Evolutionary conservation across 1,140 invertebrate genomes (phyloP), one percentile per base, ranked within the genome.

Genomic region (Zophobas atratus): DNA sequence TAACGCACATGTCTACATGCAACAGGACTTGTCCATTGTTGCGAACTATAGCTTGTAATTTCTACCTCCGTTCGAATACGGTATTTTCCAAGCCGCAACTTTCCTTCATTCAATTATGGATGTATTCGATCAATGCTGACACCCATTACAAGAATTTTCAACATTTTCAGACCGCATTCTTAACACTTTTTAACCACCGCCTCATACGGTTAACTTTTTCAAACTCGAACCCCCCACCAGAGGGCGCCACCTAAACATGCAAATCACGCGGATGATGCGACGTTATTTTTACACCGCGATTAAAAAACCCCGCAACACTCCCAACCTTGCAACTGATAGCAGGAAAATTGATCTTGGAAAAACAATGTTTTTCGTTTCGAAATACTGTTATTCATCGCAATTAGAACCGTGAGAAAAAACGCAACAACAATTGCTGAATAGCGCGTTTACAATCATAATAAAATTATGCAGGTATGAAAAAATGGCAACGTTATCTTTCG

Each of bases 321-420:
- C 20, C 20, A 20, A 20, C 20, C 20, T 20, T 51, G 49, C 20
- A 51, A 51, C n/a, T 20, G n/a, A 51, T 3, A 67, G 6, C n/a
- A 39, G 38, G 38, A 67, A 67, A 67, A 67, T 43, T 67, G 60
- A 67, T 67, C 60, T 67, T 46, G 60, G 35, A 41, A 20, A 63
- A 63, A 63, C 57, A 63, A 67, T 43, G 39, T 67, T 67, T 43
- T 67, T 67, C 41, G 33, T 67, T 67, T 67, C 43, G 39, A 67
- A 67, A 67, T 67, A 67, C 60, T 67, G 60, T 67, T 67, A 67
- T 67, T 67, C 60, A 33, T 67, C 39, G 60, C 60, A 67, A 67
- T 67, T 67, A 67, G 60, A 67, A 43, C 60, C 60, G 60, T 67
- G 60, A 43, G 60, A 67, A 67, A 41, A 32, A 43, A 51, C n/a